These are phyloP conservation scores for Trematomus bernacchii DNA, from an alignment of 2,797 vertebrate genomes.

Conservation along the genomic window DNA sequence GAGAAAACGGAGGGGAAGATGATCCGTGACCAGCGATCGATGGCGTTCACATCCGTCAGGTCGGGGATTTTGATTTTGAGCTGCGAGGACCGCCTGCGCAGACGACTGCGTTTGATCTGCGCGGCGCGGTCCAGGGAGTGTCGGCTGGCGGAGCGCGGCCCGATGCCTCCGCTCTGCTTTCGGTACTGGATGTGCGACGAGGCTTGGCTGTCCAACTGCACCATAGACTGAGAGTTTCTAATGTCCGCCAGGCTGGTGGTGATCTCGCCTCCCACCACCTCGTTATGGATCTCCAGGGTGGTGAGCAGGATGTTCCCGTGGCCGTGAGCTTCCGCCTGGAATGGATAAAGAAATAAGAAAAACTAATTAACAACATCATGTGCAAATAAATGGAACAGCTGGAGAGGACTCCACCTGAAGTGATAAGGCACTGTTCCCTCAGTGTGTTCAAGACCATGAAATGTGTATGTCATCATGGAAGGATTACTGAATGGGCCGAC, in stretches of 20 bases:
- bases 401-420: background rate
- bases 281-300: constrained; percentile 94
- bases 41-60: constrained; percentile 96
- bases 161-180: constrained; percentile 88
- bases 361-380: constrained; percentile 23
- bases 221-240: constrained; percentile 92
- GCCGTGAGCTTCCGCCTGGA: constrained; percentile 91
- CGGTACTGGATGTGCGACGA: constrained; percentile 92
- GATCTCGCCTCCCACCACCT: constrained; percentile 91
- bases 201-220: constrained; percentile 91
- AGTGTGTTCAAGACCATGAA: constrained; percentile 23
- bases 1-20: constrained; percentile 97
- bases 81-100: constrained; percentile 94
- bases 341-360: constrained; percentile 25
- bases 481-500: background rate
- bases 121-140: constrained; percentile 88
- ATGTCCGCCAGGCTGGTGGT: constrained; percentile 90
- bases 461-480: constrained; percentile 21
- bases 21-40: constrained; percentile 97
- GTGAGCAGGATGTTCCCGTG: constrained; percentile 94
- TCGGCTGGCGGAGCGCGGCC: constrained; percentile 87
- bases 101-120: constrained; percentile 89
- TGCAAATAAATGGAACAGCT: constrained; percentile 3
- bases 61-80: constrained; percentile 97
- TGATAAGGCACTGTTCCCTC: constrained; percentile 10